A percentile compares a stretch with the other conserved stretches of the same genome.
These are phyloP conservation scores for Ceratina japonica DNA, from an alignment of 1,140 invertebrate species.

Conservation along the genomic window DNA sequence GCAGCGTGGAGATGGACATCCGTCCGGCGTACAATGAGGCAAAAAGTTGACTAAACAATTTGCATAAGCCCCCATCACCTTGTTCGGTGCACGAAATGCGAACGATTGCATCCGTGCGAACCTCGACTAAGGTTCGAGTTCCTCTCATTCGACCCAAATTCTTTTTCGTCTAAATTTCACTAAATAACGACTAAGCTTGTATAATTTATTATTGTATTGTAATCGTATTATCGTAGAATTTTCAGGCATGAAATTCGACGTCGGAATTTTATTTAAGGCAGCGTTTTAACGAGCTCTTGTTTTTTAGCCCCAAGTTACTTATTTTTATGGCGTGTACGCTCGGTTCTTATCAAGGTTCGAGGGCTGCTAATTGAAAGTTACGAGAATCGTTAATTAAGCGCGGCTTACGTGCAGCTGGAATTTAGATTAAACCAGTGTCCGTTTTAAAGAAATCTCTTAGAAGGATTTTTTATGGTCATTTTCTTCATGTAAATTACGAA, in stretches of 20 bases:
- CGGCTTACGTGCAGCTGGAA: background rate
- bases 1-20: constrained; percentile 34
- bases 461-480: background rate
- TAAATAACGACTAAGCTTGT: no score
- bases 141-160: constrained; percentile 27
- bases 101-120: constrained; percentile 7
- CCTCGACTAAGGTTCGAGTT: constrained; percentile 5
- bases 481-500: no score
- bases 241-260: background rate
- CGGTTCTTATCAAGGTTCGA: constrained; percentile 10
- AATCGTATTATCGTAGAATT: no score
- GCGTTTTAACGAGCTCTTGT: background rate
- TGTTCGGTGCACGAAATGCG: background rate
- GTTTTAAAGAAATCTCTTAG: background rate
- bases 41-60: constrained; percentile 32
- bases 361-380: constrained; percentile 44
- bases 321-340: background rate
- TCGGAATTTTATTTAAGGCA: no score
- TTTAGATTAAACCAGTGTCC: background rate
- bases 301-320: background rate
- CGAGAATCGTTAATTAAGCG: constrained; percentile 7
- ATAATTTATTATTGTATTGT: no score
- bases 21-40: constrained; percentile 32
- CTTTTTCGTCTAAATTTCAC: background rate
- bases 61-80: constrained; percentile 17